A percentile compares a stretch with the other conserved stretches of the same genome.
phyloP scores from a whole-genome alignment of 1,140 invertebrate species.

The Pachyrhynchus sulphureomaculatus region DNA sequence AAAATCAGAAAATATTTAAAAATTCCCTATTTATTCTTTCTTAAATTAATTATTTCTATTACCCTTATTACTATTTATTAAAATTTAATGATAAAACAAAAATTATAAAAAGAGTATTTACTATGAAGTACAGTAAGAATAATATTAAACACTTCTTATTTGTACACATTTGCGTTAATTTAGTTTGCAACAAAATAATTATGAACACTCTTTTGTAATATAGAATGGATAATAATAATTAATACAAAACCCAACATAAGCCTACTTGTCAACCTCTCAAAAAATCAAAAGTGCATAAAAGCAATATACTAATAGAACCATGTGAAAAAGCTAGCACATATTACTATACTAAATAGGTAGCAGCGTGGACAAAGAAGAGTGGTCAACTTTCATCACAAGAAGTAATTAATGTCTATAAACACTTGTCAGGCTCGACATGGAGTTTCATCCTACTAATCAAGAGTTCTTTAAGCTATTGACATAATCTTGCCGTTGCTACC shows the following conservation, averaged over 20 bases:
- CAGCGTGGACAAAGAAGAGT: conserved; percentile 28
- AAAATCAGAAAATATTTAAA: too few species aligned
- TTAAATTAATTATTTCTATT: too few species aligned
- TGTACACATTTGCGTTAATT: too few species aligned
- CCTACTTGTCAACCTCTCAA: conserved; percentile 11
- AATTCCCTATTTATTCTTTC: too few species aligned
- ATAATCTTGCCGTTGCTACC: conserved; percentile 33
- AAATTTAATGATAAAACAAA: too few species aligned
- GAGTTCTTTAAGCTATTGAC: conserved; percentile 41
- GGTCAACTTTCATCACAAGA: conserved; percentile 39
- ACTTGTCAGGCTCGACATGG: conserved; percentile 29
- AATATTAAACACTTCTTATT: too few species aligned
- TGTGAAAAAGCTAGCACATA: conserved; percentile 27
- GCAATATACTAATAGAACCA: conserved; percentile 21
- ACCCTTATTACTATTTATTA: too few species aligned
- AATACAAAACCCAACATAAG: conserved; percentile 12
- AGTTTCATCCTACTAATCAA: conserved; percentile 40
- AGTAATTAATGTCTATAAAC: conserved; percentile 44
- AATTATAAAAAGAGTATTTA: too few species aligned
- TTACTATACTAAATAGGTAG: conserved; percentile 26
- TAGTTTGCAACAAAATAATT: too few species aligned
- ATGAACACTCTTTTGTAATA: conserved; percentile 12
- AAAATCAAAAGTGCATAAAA: conserved; percentile 29
- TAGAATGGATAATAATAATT: conserved; percentile 13
- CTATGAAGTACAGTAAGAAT: too few species aligned